Evolutionary conservation across 2,888 invertebrate species (phyloP), one percentile per base, ranked within the genome.

Genomic region (Drosophila algonquin): DNA sequence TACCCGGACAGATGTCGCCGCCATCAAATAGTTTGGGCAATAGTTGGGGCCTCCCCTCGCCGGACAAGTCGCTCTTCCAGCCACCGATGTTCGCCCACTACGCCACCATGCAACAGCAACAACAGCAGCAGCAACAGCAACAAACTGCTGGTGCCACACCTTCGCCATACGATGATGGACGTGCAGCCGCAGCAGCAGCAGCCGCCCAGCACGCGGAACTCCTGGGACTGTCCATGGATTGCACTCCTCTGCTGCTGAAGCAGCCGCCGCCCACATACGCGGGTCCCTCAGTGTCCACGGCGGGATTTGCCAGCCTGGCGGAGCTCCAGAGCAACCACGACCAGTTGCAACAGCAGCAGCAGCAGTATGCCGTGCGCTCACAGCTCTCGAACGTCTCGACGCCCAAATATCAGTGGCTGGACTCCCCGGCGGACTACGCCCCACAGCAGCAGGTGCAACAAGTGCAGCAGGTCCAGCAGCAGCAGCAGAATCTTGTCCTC

Each of bases 31-130:
- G 93, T 76, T 93, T 94, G 86, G 94, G 93, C 89, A 95, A 93
- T 87, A 96, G 94, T 91, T 97, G 95, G 96, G 94, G 95, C 84
- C 93, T 96, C 73, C 95, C 95, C 24, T 94, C 94, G 77, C 94
- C 94, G 44, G 95, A 95, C 83, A 95, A 95, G 89, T 94, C 94
- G 6, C 93, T 95, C 63, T 94, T 93, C 85, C 94, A 94, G 82
- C 94, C 94, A 1, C 94, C 94, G 5, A 93, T 95, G 92, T 95
- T 94, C 85, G 90, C 94, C 93, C 90, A 95, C 94, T 84, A 84
- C 10, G 80, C 89, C 71, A 67, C 67, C 45, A 80, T 87, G 75
- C 92, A 92, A 90, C 87, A 83, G 75, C 79, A 85, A 40, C 77
- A 77, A 8, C 85, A 76, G 18, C 77, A 80, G 2, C 78, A 79